These are phyloP conservation scores for Psophia crepitans DNA, from an alignment of 2,113 vertebrate species.

Conservation along the genomic window DNA sequence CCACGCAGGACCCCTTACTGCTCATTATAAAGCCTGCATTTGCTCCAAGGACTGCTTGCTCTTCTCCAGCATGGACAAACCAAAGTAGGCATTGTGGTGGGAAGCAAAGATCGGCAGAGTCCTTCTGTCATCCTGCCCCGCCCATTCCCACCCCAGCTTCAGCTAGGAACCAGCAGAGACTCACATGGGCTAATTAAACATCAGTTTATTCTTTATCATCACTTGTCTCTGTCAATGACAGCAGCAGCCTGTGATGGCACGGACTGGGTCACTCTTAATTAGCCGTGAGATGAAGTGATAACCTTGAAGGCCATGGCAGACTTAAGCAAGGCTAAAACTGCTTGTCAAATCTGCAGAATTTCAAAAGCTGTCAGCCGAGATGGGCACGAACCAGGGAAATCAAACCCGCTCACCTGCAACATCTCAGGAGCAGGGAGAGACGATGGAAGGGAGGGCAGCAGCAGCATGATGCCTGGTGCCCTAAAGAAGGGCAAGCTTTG, in stretches of 20 bases:
- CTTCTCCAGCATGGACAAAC: neutral
- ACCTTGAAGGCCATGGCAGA: neutral
- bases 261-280: neutral
- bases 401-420: fast-evolving
- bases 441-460: neutral
- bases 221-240: neutral
- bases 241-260: neutral
- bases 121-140: neutral
- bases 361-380: neutral
- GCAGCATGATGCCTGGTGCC: fast-evolving
- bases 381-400: neutral
- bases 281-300: neutral
- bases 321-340: neutral
- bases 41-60: neutral
- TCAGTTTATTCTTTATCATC: neutral
- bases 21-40: neutral
- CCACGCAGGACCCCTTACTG: neutral
- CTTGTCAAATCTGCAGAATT: neutral
- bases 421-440: neutral
- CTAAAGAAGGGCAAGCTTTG: neutral
- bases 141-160: neutral
- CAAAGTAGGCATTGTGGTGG: neutral
- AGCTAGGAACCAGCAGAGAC: neutral
- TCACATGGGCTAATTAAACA: neutral
- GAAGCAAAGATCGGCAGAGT: neutral